Conservation (phyloP, 2,113 vertebrate genomes). For the Cyanocitta stelleri region DNA sequence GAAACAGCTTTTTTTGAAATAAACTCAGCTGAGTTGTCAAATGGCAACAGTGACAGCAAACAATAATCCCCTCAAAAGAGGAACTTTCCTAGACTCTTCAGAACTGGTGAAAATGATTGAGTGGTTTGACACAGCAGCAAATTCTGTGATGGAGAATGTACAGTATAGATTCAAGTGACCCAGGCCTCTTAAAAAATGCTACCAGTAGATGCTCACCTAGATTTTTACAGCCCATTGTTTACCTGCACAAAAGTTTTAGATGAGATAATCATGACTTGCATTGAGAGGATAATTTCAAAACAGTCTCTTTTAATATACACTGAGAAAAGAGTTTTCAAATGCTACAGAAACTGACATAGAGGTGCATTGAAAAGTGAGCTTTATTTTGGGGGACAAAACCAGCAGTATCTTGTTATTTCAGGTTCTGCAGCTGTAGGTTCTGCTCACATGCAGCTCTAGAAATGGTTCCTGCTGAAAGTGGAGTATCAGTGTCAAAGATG, state of each 20-base stretch:
- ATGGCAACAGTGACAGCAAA: not conserved
- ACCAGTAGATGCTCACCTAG: not conserved
- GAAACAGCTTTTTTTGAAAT: not conserved
- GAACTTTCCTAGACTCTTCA: not conserved
- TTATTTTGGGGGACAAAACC: not conserved
- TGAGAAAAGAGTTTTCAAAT: not conserved
- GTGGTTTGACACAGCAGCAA: not conserved
- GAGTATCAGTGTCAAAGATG: not conserved
- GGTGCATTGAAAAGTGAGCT: not conserved
- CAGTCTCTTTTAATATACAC: not conserved
- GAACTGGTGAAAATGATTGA: not conserved
- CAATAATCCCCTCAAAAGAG: not conserved
- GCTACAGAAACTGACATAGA: not conserved
- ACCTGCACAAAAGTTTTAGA: not conserved
- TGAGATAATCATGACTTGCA: not conserved
- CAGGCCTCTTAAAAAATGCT: not conserved
- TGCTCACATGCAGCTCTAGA: not conserved
- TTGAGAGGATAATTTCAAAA: not conserved
- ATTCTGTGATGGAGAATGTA: not conserved
- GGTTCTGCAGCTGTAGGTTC: not conserved
- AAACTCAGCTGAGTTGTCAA: not conserved
- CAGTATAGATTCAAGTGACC: not conserved
- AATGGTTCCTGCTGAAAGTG: not conserved
- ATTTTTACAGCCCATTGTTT: not conserved
- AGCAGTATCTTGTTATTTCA: not conserved